phyloP scores from a whole-genome alignment of 2,113 vertebrate species.

The Scomber scombrus region DNA sequence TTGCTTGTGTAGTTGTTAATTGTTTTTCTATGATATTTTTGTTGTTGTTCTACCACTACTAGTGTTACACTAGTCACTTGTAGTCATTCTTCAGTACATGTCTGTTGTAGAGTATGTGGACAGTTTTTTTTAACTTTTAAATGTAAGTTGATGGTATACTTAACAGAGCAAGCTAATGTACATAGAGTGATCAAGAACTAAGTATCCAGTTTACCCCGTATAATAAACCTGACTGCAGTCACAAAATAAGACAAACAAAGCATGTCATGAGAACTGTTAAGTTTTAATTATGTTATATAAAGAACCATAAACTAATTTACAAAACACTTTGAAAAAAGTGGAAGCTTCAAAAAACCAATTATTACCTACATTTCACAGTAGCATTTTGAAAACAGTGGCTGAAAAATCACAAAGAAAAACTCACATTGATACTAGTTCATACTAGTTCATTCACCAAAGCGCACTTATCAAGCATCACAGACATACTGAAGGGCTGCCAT shows the following conservation, averaged over 20 bases:
- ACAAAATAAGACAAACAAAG: slow-evolving; percentile 13
- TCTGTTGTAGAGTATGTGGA: no score
- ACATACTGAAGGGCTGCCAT: slow-evolving; percentile 13
- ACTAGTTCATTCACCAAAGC: slow-evolving; percentile 34
- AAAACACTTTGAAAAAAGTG: slow-evolving; percentile 52
- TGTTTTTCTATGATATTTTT: no score
- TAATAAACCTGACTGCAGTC: no score
- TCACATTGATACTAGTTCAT: slow-evolving; percentile 17
- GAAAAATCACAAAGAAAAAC: slow-evolving; percentile 29
- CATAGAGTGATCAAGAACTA: background rate
- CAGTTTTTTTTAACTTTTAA: background rate
- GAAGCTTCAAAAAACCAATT: slow-evolving; percentile 46
- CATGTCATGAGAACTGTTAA: background rate
- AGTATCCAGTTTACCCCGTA: background rate
- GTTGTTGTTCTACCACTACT: background rate
- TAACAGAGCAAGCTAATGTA: background rate
- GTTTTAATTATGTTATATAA: slow-evolving; percentile 61
- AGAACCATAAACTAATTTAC: slow-evolving; percentile 41
- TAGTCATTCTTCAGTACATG: background rate
- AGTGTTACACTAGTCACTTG: no score
- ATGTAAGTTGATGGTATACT: background rate
- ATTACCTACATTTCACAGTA: slow-evolving; percentile 53
- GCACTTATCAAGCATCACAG: slow-evolving; percentile 20
- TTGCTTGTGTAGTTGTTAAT: no score
- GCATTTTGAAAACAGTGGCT: slow-evolving; percentile 49